Evolutionary conservation across 2,113 vertebrate species (phyloP), one percentile per base, ranked within the genome.

Genomic region (Oceanodroma tethys): DNA sequence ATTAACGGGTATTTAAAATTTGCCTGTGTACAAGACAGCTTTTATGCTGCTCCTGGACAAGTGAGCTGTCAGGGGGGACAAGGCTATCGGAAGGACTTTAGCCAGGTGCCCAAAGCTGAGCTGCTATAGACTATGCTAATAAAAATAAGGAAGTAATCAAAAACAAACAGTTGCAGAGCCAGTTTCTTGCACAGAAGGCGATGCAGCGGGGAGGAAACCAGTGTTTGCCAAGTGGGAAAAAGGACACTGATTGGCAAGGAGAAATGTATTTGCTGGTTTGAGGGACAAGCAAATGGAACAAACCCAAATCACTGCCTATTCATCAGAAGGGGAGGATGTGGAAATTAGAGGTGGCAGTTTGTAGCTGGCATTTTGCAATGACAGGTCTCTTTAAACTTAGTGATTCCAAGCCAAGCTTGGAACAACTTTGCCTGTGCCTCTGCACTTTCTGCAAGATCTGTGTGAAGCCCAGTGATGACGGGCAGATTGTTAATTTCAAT

Each of bases 401-500:
- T 52, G 48, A 52, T 74, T 87, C 76, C 73, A 53, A 86, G 40
- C n/a, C 27, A n/a, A 52, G 25, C n/a, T 45, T 81, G 17, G 47
- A 95, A 86, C 18, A 58, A 36, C 47, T 59, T 68, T 63, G 25
- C 32, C 55, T 86, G 81, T 78, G 60, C 70, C 22, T 86, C 63
- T 18, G 10, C 16, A 23, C 73, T 52, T 81, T 74, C 16, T 89
- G 62, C 66, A 76, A 65, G 73, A 74, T 68, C 93, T 80, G 14
- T 88, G 62, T 45, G 60, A 56, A 95, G 66, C 50, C 59, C 0
- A 3, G 18, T 83, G 62, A 53, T 79, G 79, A n/a, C 0, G 3
- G 30, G 45, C 76, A 93, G 62, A 81, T 79, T 90, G 43, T 71
- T 97, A 65, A 92, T 92, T 93, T 96, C 93, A 63, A 2, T 75